These are phyloP conservation scores for Pelochelys cantorii DNA, from an alignment of 2,797 vertebrate genomes.

Conservation along the genomic window DNA sequence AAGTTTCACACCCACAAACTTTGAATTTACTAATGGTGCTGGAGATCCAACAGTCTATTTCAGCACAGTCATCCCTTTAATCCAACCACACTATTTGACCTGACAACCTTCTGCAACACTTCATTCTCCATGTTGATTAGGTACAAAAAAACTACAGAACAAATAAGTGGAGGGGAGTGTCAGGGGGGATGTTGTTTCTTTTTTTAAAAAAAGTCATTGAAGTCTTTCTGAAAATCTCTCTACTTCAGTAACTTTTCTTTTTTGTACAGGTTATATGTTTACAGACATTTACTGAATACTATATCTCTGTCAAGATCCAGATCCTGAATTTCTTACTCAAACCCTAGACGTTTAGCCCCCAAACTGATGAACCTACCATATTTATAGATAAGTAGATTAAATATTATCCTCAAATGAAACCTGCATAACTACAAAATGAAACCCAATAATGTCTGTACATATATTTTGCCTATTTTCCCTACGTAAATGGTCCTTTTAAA, in stretches of 20 bases:
- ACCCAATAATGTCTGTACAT: slow-evolving; percentile 32
- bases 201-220: background rate
- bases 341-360: background rate
- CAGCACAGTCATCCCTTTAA: background rate
- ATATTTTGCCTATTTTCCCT: slow-evolving; percentile 33
- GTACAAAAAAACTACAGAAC: background rate
- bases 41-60: slow-evolving; percentile 13
- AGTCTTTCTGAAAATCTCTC: slow-evolving; percentile 29
- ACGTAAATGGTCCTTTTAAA: slow-evolving; percentile 29
- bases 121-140: background rate
- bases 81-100: background rate
- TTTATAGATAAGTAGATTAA: background rate
- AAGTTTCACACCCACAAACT: background rate
- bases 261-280: background rate
- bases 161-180: background rate
- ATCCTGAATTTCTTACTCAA: background rate
- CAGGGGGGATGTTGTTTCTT: background rate
- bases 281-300: background rate
- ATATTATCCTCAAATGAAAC: background rate
- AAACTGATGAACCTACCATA: slow-evolving; percentile 23
- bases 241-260: background rate
- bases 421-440: slow-evolving; percentile 37
- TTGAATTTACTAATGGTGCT: background rate
- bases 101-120: rapidly evolving
- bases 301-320: slow-evolving; percentile 1